Evolutionary conservation across 1,140 invertebrate genomes (phyloP), one percentile per base, ranked within the genome.

Genomic region (Hycleus phaleratus): DNA sequence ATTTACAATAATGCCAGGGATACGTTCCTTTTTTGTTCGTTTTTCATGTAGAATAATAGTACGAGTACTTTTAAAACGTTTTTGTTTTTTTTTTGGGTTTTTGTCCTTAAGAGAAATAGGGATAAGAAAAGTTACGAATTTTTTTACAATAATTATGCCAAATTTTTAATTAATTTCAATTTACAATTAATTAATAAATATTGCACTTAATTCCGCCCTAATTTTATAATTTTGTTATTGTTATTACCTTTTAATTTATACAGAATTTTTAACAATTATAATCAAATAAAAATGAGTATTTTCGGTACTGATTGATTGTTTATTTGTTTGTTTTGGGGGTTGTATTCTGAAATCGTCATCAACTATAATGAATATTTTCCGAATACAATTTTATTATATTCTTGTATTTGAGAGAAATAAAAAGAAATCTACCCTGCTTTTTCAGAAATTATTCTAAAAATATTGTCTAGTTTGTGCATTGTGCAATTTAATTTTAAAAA

Each of bases 1-100:
- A 32, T 32, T 69, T 67, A 70, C 60, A 63, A 61, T 69, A 66
- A 69, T 71, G 70, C 70, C 70, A 71, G 67, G 68, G 70, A 63
- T 69, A 64, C 59, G 70, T 71, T 71, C 70, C 70, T 69, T 65
- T 67, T 69, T 64, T 47, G 61, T 56, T 18, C 42, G 32, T 25
- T 32, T 48, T 47, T 49, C 26, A 51, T 51, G n/a, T 18, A 44
- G 18, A 18, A 18, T 18, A 18, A 18, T 18, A 18, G 24, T 49
- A 44, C 40, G 42, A 49, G 49, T 49, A 49, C 43, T 49, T 50
- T 56, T 32, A 40, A 47, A 56, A 44, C 46, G 6, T 48, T n/a
- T 40, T 42, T 12, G 38, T 25, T 32, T 26, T 54, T 26, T 54
- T 25, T 26, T 6, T 6, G 10, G 10, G 6, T 25, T 32, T 32